Percentiles rank a stretch among this genome's conserved stretches.
Conservation (phyloP, 2,113 vertebrate genomes). For the Struthio camelus region DNA sequence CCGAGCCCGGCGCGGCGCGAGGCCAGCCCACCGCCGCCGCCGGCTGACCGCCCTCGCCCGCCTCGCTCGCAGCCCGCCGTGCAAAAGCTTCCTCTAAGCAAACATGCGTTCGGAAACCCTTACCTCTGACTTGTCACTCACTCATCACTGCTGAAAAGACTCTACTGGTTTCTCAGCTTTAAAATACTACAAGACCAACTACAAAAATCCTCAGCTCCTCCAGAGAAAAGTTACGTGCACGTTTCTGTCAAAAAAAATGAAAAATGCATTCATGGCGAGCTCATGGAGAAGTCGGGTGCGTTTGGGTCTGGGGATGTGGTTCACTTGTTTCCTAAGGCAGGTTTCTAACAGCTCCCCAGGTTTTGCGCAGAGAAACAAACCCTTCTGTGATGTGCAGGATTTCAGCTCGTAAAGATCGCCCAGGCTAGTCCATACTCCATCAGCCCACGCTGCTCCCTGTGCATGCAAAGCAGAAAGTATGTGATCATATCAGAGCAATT, state of each 20-base stretch:
- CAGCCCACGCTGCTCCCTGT: constrained; percentile 68
- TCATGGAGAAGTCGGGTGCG: constrained; percentile 38
- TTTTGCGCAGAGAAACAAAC: constrained; percentile 22
- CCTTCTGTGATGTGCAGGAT: constrained; percentile 58
- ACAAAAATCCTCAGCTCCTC: constrained; percentile 41
- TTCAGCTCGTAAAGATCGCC: constrained; percentile 50
- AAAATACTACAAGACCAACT: constrained; percentile 38
- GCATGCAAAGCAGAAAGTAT: constrained; percentile 62
- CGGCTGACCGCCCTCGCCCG: constrained; percentile 55
- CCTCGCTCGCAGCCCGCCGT: constrained; percentile 47
- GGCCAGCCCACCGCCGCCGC: too few relatives aligned
- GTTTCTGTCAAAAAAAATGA: constrained; percentile 54
- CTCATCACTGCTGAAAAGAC: constrained; percentile 45
- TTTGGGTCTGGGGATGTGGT: neutral
- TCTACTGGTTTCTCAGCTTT: constrained; percentile 36
- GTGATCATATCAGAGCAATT: constrained; percentile 62
- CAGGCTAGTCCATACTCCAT: constrained; percentile 50
- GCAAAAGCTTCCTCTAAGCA: constrained; percentile 53
- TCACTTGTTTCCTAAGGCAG: constrained; percentile 18
- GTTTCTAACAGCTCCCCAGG: constrained; percentile 16
- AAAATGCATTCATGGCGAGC: constrained; percentile 35
- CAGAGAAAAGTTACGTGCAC: constrained; percentile 44
- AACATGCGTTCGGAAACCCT: constrained; percentile 55
- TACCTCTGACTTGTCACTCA: constrained; percentile 67
- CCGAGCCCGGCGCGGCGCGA: too few relatives aligned